A percentile compares a stretch with the other conserved stretches of the same genome.
phyloP scores from a whole-genome alignment of 1,140 invertebrate genomes.

The Protaetia brevitarsis region DNA sequence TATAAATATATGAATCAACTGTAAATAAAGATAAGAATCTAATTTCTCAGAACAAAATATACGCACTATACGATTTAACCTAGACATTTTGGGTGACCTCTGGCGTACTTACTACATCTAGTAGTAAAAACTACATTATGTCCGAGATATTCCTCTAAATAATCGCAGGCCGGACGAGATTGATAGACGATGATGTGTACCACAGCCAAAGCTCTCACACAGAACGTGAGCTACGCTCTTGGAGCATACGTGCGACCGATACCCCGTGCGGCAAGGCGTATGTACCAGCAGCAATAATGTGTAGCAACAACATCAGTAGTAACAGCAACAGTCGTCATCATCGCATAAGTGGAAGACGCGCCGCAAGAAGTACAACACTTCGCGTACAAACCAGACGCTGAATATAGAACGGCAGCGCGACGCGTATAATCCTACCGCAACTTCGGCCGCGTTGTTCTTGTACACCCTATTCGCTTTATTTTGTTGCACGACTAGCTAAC shows the following conservation, averaged over 20 bases:
- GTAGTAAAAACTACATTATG: too few relatives aligned
- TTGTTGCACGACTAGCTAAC: background rate
- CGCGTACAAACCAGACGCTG: background rate
- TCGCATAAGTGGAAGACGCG: conserved; percentile 4
- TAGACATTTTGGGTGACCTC: too few relatives aligned
- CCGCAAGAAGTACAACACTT: conserved; percentile 10
- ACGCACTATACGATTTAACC: too few relatives aligned
- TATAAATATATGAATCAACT: too few relatives aligned
- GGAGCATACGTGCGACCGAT: background rate
- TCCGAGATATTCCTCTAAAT: too few relatives aligned
- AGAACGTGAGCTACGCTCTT: background rate
- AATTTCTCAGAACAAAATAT: too few relatives aligned
- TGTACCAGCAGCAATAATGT: background rate
- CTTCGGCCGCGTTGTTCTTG: background rate
- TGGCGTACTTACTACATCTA: too few relatives aligned
- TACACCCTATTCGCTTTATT: background rate
- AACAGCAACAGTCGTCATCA: background rate
- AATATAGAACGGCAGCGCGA: conserved; percentile 2
- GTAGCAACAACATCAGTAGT: background rate
- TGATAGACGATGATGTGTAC: background rate
- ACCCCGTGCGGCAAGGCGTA: background rate
- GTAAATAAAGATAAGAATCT: too few relatives aligned
- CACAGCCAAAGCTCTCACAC: background rate
- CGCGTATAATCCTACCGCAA: conserved; percentile 1
- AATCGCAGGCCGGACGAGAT: too few relatives aligned